These are phyloP conservation scores for Parazoanthus swiftii DNA, from an alignment of 92 coral and sea anemone genomes.

Conservation along the genomic window DNA sequence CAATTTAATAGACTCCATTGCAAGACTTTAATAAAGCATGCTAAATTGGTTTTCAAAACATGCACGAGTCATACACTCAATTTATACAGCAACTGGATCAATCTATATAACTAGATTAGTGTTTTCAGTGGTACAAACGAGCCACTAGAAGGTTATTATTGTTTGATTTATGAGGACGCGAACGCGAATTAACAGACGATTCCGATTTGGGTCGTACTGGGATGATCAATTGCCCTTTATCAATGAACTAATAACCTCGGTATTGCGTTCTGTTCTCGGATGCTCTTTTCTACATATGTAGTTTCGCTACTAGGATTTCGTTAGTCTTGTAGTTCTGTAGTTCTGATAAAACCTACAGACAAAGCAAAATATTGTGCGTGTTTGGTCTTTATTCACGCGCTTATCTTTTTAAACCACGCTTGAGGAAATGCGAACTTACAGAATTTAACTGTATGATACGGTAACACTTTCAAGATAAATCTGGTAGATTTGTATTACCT, in stretches of 20 bases:
- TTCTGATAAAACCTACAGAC: not conserved
- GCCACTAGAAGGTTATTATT: not conserved
- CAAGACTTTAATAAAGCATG: not conserved
- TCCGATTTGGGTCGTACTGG: slow-evolving; percentile 11
- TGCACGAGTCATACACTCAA: not conserved
- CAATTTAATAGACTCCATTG: not conserved
- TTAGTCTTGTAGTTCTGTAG: not conserved
- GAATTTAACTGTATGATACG: not conserved
- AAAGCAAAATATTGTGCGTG: not conserved
- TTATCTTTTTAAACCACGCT: not conserved
- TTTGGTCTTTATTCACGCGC: too few species aligned
- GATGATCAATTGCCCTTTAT: not conserved
- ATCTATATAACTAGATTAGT: not conserved
- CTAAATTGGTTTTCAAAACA: too few species aligned
- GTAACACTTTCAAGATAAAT: not conserved
- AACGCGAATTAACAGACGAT: not conserved
- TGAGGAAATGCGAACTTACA: not conserved
- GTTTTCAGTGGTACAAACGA: not conserved
- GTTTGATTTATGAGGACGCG: not conserved
- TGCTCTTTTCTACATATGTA: not conserved
- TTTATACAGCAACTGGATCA: too few species aligned
- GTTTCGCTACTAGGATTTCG: not conserved
- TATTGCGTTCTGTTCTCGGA: not conserved
- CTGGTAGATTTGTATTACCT: not conserved
- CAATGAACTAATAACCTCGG: not conserved